A percentile compares a stretch with the other conserved stretches of the same genome.
Conservation (phyloP, 2,888 invertebrate genomes). For the Druceiella hillmani region DNA sequence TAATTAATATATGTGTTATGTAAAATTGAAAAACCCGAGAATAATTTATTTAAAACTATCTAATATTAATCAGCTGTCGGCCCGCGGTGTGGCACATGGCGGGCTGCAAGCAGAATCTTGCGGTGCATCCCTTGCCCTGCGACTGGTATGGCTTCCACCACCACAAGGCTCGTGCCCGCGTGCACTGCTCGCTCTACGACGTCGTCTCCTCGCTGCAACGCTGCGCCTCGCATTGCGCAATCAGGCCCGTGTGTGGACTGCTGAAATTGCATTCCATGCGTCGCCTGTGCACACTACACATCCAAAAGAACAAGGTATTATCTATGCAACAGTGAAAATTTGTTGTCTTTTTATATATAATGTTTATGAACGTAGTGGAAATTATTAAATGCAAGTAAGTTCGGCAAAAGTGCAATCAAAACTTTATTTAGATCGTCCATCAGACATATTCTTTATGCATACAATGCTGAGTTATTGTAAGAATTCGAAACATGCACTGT, state of each 20-base stretch:
- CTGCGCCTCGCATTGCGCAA: slow-evolving; percentile 75
- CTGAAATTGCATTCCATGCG: slow-evolving; percentile 83
- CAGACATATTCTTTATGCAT: no score
- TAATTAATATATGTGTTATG: no score
- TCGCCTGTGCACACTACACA: slow-evolving; percentile 75
- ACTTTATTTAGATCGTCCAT: no score
- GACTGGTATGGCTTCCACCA: slow-evolving; percentile 70
- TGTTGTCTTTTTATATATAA: no score
- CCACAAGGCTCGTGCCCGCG: slow-evolving; percentile 45
- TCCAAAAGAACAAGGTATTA: slow-evolving; percentile 72
- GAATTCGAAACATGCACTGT: no score
- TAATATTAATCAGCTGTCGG: slow-evolving; percentile 60
- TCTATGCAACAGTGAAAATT: not conserved
- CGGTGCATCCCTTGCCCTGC: slow-evolving; percentile 78
- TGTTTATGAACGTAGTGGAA: no score
- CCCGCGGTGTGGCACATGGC: slow-evolving; percentile 82
- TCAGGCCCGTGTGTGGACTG: slow-evolving; percentile 78
- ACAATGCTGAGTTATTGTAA: no score
- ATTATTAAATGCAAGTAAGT: no score
- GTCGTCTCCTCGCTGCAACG: slow-evolving; percentile 76
- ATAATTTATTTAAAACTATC: not conserved
- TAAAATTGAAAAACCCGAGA: no score
- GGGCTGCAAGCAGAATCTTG: slow-evolving; percentile 90
- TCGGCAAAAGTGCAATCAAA: no score
- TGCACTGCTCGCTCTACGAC: slow-evolving; percentile 67